Evolutionary conservation across 2,888 invertebrate species (phyloP), one percentile per base, ranked within the genome.

Genomic region (Daptonema setosum): DNA sequence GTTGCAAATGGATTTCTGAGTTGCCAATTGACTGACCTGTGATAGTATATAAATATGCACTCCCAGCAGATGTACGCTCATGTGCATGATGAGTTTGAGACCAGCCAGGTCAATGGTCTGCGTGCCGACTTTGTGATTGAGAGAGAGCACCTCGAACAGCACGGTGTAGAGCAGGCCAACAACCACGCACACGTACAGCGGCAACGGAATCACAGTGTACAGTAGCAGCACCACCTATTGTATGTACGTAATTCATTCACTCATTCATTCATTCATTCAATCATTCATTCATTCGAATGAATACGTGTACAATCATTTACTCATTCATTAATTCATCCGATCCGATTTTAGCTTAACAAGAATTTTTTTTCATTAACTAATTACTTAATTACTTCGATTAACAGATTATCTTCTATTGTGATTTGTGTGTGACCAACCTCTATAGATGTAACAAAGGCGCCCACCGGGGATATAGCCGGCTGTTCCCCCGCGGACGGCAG

Each of bases 81-180:
- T 69, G 69, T 91, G 91, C 62, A 87, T 79, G 61, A 90, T 75
- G 59, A 83, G 76, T 66, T 85, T 78, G 35, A 68, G 66, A 35
- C 63, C 59, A 48, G 71, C 62, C 56, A 54, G 43, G 43, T 29
- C 50, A 14, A 28, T 28, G 41, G 29, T 5, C 17, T 25, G 41
- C 5, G 29, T 20, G 8, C 20, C 35, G 28, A 45, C n/a, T 22
- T 45, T 45, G 45, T 45, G 45, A n/a, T 45, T 45, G n/a, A 45
- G 45, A 3, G 45, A 45, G 11, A 45, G 45, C 11, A 45, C 45
- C 45, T 45, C 45, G n/a, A 45, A 45, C 17, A 45, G 30, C 61
- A 90, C 81, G 45, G 91, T 90, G 73, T 93, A 93, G 69, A 91
- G 82, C 63, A 91, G 78, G 62, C 91, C 77, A 55, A 93, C 78